phyloP scores from a whole-genome alignment of 1,140 invertebrate species.

The Trinorchestia longiramus region DNA sequence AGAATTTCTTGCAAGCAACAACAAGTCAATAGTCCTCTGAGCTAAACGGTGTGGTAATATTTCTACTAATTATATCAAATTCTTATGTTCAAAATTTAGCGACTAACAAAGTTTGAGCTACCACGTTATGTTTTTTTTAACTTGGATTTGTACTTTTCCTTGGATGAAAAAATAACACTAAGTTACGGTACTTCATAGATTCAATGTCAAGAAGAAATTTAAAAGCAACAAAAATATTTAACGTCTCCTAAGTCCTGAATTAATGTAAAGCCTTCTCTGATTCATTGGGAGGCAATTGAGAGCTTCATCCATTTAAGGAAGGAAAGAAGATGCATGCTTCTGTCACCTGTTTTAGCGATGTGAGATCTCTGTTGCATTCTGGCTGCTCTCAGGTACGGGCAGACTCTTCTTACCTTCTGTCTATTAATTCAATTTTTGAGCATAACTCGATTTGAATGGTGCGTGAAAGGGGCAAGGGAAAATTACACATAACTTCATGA shows the following conservation, averaged over 20 bases:
- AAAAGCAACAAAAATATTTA: neutral
- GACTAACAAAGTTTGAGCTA: too few relatives aligned
- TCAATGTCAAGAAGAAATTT: neutral
- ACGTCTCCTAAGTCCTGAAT: neutral
- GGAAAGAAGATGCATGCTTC: too few relatives aligned
- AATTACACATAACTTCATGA: neutral
- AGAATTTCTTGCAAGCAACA: too few relatives aligned
- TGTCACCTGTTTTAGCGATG: neutral
- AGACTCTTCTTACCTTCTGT: neutral
- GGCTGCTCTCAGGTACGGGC: neutral
- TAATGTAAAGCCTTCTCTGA: neutral
- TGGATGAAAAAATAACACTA: neutral
- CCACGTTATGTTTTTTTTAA: too few relatives aligned
- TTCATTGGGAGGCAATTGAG: neutral
- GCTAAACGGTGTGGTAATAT: too few relatives aligned
- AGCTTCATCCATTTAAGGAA: neutral
- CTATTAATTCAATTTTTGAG: neutral
- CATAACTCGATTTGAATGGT: neutral
- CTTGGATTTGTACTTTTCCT: too few relatives aligned
- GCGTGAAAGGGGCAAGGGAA: neutral
- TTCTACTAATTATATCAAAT: too few relatives aligned
- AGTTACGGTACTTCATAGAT: neutral
- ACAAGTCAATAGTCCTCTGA: too few relatives aligned
- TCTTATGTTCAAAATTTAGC: too few relatives aligned
- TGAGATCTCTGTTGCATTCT: too few relatives aligned